Conservation (phyloP, 2,888 invertebrate species). For the Campopleginae sp. region DNA sequence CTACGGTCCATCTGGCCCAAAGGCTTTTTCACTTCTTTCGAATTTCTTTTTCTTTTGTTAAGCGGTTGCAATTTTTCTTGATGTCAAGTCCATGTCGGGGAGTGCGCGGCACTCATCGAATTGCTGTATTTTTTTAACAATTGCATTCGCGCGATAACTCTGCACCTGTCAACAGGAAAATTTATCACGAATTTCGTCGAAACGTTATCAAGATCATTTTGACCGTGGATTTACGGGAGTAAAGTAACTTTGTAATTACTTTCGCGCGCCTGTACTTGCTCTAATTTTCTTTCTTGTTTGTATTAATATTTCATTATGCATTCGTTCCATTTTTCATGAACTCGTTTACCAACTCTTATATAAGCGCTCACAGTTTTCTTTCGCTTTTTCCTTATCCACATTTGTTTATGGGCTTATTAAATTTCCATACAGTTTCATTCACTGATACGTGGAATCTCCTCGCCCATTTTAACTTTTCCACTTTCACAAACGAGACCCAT, state of each 20-base stretch:
- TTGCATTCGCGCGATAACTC: no score
- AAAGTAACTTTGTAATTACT: not conserved
- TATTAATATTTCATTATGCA: not conserved
- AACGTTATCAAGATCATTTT: not conserved
- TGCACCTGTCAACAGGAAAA: no score
- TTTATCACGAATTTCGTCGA: no score
- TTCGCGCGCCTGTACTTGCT: not conserved
- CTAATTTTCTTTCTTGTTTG: not conserved
- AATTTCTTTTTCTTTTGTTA: not conserved
- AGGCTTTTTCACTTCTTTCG: not conserved
- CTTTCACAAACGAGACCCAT: not conserved
- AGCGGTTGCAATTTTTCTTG: not conserved
- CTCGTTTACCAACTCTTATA: not conserved
- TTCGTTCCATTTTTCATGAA: not conserved
- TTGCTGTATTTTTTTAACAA: no score
- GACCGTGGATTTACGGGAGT: not conserved
- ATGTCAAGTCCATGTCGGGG: not conserved
- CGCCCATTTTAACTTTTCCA: not conserved
- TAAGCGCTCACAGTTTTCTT: not conserved
- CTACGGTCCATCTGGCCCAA: slow-evolving; percentile 44
- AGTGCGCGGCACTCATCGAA: no score
- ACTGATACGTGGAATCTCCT: not conserved
- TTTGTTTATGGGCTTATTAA: not conserved
- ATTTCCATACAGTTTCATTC: not conserved
- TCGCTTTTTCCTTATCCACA: not conserved